These are phyloP conservation scores for Heliocidaris tuberculata DNA, from an alignment of 35 echinoderm and acorn worm species.

Conservation along the genomic window DNA sequence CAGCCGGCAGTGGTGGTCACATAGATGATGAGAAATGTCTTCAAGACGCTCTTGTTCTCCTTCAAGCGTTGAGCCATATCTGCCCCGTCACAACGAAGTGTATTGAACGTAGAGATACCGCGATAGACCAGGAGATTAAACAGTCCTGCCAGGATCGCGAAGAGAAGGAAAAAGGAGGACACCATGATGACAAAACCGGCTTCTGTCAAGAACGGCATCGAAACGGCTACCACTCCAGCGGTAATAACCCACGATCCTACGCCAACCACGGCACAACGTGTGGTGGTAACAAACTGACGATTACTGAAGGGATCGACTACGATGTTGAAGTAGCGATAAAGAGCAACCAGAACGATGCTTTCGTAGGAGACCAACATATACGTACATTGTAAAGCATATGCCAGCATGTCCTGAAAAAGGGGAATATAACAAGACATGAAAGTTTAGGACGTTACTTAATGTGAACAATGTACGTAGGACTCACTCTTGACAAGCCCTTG, in stretches of 20 bases:
- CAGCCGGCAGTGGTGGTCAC: background rate
- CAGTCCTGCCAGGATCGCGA: background rate
- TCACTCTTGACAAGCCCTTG: too few relatives aligned
- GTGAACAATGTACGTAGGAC: too few relatives aligned
- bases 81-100: background rate
- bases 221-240: background rate
- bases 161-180: background rate
- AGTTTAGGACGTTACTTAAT: background rate
- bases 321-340: background rate
- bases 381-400: background rate
- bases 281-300: background rate
- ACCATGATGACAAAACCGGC: background rate
- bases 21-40: background rate
- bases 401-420: background rate
- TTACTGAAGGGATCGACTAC: background rate
- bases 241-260: background rate
- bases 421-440: background rate
- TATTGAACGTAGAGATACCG: background rate
- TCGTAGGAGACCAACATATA: slow-evolving; percentile 1
- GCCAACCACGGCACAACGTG: background rate
- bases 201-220: background rate
- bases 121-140: background rate
- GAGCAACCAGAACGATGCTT: background rate
- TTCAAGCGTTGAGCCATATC: background rate
- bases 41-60: background rate